These are phyloP conservation scores for Platycnemis pennipes DNA, from an alignment of 2,888 invertebrate genomes.

Conservation along the genomic window DNA sequence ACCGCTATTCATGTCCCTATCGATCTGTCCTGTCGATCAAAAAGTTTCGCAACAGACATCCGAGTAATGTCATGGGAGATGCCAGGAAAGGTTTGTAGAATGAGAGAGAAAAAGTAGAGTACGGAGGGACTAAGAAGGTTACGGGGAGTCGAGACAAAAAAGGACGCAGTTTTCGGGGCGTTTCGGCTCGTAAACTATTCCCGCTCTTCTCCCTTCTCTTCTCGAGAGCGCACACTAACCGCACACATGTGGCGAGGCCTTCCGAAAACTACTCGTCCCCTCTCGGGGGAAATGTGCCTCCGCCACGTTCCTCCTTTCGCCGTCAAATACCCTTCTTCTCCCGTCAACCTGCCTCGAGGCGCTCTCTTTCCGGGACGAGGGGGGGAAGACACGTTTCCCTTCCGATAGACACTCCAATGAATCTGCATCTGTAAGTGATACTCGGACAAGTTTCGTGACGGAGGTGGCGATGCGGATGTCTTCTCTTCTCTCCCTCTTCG, in stretches of 20 bases:
- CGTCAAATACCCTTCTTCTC: not conserved
- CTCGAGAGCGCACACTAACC: not conserved
- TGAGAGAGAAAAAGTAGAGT: not conserved
- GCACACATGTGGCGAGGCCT: not conserved
- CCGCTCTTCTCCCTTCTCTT: not conserved
- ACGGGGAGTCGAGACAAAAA: not conserved
- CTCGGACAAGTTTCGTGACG: too few species aligned
- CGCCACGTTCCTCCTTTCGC: not conserved
- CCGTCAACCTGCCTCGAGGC: not conserved
- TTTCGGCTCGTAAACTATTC: constrained; percentile 55
- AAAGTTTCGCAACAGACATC: too few species aligned
- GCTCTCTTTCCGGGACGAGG: not conserved
- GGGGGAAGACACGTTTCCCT: too few species aligned
- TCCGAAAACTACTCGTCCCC: not conserved
- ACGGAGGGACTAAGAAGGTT: not conserved
- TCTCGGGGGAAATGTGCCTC: not conserved
- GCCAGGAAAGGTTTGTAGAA: not conserved
- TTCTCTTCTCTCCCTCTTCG: too few species aligned
- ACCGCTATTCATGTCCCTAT: too few species aligned
- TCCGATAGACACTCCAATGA: too few species aligned
- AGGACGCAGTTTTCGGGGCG: not conserved
- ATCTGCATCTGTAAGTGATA: too few species aligned
- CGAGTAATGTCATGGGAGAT: too few species aligned
- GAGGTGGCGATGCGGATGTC: too few species aligned
- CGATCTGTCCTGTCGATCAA: too few species aligned